Percentiles rank a stretch among this genome's conserved stretches.
These are phyloP conservation scores for Caiman crocodilus DNA, from an alignment of 2,797 vertebrate genomes.

Conservation along the genomic window DNA sequence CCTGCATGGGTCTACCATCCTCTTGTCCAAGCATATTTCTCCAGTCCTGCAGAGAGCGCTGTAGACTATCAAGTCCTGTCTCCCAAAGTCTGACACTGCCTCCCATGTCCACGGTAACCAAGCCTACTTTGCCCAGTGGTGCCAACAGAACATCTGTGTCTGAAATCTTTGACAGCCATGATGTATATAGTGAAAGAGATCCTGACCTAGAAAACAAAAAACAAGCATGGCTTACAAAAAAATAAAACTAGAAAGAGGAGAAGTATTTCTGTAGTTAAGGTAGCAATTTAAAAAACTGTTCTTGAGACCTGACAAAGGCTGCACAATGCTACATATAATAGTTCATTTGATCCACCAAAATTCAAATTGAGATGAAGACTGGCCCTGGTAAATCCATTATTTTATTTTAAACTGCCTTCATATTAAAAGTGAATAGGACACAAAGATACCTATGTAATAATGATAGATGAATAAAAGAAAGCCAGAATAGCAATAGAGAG, in stretches of 20 bases:
- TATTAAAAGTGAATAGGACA: background rate
- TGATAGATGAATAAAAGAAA: background rate
- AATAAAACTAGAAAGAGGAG: background rate
- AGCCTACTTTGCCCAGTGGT: slow-evolving; percentile 84
- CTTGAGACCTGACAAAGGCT: background rate
- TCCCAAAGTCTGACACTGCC: slow-evolving; percentile 95
- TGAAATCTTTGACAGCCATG: slow-evolving; percentile 92
- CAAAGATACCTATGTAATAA: background rate
- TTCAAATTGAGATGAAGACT: background rate
- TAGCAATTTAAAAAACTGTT: background rate
- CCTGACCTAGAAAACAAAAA: slow-evolving; percentile 82
- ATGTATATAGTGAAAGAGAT: slow-evolving; percentile 90
- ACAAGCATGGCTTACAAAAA: background rate
- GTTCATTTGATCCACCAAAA: background rate
- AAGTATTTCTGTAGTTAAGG: background rate
- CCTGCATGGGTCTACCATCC: slow-evolving; percentile 90
- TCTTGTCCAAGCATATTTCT: slow-evolving; percentile 96
- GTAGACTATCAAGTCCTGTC: slow-evolving; percentile 90
- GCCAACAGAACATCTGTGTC: slow-evolving; percentile 90
- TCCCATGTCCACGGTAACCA: slow-evolving; percentile 94
- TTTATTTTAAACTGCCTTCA: background rate
- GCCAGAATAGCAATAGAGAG: background rate
- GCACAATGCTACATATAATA: background rate
- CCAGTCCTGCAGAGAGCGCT: slow-evolving; percentile 94
- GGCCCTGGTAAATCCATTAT: background rate